A percentile compares a stretch with the other conserved stretches of the same genome.
phyloP scores from a whole-genome alignment of 1,140 invertebrate species.

The Tetramorium simillimum region DNA sequence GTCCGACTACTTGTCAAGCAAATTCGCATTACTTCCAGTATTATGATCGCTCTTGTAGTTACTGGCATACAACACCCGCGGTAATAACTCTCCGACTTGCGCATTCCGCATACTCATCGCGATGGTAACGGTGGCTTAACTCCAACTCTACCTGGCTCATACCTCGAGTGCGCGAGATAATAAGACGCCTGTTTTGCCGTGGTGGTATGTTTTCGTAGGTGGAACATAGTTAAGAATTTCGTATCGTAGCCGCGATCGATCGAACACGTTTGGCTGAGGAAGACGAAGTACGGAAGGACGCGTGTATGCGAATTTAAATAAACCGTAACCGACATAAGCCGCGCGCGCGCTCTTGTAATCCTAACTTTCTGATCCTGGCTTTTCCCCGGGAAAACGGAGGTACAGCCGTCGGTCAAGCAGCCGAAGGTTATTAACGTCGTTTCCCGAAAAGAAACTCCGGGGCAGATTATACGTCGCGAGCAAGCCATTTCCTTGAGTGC shows the following conservation, averaged over 20 bases:
- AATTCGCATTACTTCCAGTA: constrained; percentile 79
- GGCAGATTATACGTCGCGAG: constrained; percentile 1
- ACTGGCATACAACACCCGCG: constrained; percentile 73
- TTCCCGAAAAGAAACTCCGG: neutral
- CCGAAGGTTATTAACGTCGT: neutral
- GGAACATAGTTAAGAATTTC: neutral
- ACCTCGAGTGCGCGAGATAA: neutral
- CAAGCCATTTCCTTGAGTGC: constrained; percentile 8
- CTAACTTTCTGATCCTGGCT: neutral
- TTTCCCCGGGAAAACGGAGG: neutral
- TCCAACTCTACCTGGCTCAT: neutral
- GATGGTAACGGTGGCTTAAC: constrained; percentile 5
- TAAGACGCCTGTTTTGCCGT: constrained; percentile 46
- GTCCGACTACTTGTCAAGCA: constrained; percentile 82
- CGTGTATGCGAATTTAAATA: neutral
- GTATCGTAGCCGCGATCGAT: neutral
- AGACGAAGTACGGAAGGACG: neutral
- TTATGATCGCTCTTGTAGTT: constrained; percentile 74
- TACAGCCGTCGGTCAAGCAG: neutral
- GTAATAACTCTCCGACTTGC: constrained; percentile 72
- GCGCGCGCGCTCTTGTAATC: neutral
- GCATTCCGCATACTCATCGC: constrained; percentile 64
- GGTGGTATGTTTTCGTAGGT: neutral
- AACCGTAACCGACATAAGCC: neutral
- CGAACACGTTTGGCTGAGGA: neutral